These are phyloP conservation scores for Venturia canescens DNA, from an alignment of 1,140 invertebrate genomes.

Conservation along the genomic window DNA sequence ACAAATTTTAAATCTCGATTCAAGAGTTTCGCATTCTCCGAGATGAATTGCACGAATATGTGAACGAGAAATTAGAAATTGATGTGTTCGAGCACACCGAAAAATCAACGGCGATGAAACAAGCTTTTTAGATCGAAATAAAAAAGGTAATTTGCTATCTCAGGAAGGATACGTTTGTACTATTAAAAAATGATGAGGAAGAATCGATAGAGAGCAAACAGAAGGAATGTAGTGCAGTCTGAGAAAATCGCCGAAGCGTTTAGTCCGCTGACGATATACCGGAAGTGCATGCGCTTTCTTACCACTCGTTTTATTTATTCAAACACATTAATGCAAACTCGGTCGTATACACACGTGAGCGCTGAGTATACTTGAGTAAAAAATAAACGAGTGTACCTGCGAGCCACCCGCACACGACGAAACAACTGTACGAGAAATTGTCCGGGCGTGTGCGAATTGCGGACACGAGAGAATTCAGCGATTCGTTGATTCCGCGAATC, in stretches of 20 bases:
- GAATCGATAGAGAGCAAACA: conserved; percentile 2
- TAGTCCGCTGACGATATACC: not conserved
- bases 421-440: conserved; percentile 11
- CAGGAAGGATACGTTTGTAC: not conserved
- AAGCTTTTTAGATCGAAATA: no score
- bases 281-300: conserved; percentile 31
- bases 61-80: no score
- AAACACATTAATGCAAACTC: not conserved
- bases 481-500: conserved; percentile 48
- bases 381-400: not conserved
- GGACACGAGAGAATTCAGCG: conserved; percentile 29
- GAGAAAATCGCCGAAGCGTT: conserved; percentile 39
- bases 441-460: not conserved
- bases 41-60: no score
- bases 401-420: not conserved
- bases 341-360: not conserved
- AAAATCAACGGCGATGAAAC: no score
- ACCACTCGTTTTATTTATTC: conserved; percentile 2
- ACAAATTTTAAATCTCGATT: no score
- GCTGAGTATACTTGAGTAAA: not conserved
- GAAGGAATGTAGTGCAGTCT: not conserved
- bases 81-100: no score
- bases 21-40: no score
- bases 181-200: not conserved
- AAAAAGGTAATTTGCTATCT: no score